These are phyloP conservation scores for Macropus fuliginosus DNA, from an alignment of 2,797 vertebrate genomes.

Conservation along the genomic window DNA sequence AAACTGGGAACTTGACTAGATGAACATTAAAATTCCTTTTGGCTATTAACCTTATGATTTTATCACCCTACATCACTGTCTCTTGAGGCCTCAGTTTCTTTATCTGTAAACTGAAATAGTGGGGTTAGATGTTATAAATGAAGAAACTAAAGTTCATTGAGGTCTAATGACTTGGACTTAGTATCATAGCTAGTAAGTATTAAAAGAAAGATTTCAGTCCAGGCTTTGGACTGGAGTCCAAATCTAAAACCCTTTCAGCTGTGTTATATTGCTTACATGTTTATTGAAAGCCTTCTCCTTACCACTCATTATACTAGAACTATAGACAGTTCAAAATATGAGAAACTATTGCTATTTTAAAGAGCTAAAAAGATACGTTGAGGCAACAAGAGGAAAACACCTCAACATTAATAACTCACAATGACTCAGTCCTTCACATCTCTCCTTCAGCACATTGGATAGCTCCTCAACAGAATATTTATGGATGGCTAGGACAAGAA, in stretches of 20 bases:
- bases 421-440: not conserved
- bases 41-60: not conserved
- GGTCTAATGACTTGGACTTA: not conserved
- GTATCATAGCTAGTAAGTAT: not conserved
- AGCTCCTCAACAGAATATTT: not conserved
- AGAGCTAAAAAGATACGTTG: not conserved
- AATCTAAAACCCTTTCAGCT: not conserved
- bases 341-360: not conserved
- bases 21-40: not conserved
- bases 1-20: not conserved
- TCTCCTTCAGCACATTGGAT: constrained; percentile 1
- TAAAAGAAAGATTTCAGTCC: not conserved
- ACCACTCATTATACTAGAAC: not conserved
- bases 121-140: not conserved
- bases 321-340: not conserved
- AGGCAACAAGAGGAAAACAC: not conserved
- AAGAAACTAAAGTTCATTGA: not conserved
- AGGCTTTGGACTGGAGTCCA: not conserved
- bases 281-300: not conserved
- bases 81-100: not conserved
- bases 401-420: not conserved
- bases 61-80: not conserved
- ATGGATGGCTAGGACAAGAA: not conserved
- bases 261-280: not conserved
- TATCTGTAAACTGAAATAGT: not conserved